Evolutionary conservation across 2,888 invertebrate genomes (phyloP).

Genomic region (Temnothorax ravouxi): DNA sequence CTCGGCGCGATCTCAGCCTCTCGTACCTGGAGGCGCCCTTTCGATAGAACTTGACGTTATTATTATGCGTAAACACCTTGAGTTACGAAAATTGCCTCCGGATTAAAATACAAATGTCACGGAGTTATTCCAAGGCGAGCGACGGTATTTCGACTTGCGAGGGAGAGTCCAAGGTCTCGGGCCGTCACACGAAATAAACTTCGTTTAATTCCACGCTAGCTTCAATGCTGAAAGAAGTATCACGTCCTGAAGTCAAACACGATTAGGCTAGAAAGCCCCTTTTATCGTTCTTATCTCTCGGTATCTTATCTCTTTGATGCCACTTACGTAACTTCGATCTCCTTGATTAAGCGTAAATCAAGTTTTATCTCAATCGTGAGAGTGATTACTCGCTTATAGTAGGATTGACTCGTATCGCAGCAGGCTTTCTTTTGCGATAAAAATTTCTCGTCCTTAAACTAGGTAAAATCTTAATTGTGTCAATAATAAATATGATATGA

Average conservation of each 20-base stretch:
- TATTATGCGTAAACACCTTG: not conserved
- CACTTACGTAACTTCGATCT: constrained; percentile 2
- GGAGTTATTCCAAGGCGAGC: not conserved
- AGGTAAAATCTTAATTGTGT: not conserved
- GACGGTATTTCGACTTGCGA: not conserved
- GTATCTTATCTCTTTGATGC: constrained; percentile 8
- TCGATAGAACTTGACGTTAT: not conserved
- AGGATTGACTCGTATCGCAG: not conserved
- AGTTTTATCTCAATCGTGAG: not conserved
- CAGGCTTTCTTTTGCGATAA: not conserved
- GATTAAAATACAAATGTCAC: constrained; percentile 30
- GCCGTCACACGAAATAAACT: not conserved
- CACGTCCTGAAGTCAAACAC: not conserved
- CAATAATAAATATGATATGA: not conserved
- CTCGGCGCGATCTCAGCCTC: not conserved
- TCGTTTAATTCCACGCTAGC: constrained; percentile 3
- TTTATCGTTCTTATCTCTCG: not conserved
- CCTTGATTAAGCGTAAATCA: not conserved
- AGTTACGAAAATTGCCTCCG: not conserved
- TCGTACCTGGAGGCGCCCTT: not conserved
- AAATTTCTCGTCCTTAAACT: not conserved
- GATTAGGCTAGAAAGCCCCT: not conserved
- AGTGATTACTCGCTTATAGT: not conserved
- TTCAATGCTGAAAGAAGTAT: not conserved
- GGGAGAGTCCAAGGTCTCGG: not conserved